Evolutionary conservation across 2,888 invertebrate genomes (phyloP), one percentile per base, ranked within the genome.

Genomic region (Terebella lapidaria): DNA sequence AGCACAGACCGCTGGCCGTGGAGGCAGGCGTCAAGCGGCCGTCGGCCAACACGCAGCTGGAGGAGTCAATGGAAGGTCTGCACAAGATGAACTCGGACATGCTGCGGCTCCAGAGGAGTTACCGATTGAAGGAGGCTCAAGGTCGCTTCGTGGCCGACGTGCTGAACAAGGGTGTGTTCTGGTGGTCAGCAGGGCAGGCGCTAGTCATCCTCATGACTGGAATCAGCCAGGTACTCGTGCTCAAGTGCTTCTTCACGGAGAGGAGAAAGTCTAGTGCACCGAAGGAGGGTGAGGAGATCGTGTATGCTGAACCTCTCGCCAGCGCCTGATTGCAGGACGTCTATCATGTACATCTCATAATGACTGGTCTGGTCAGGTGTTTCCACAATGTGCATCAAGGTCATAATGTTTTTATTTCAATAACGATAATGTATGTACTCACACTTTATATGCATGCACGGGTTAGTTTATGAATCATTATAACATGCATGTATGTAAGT

Each of bases 131-230:
- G 25, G 77, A 76, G 59, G 69, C 73, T 5, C 70, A 71, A 49
- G 74, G 77, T 0, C 71, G 74, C n/a, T 71, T 72, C 63, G 52
- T 72, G 56, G 76, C 74, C 18, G 75, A 76, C 54, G 64, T 57
- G 18, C 62, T 77, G 28, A 70, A 71, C 57, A 54, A 60, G 22
- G 63, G 70, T 35, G 74, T 78, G 5, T 64, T 67, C 28, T 72
- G 70, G 69, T 76, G 74, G 75, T 75, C 74, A 1, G 10, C 74
- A 5, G 67, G 66, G 2, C 74, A 76, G 52, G 62, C 73, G 0
- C 28, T 71, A 3, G 61, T 74, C 28, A 71, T 78, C 24, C 27
- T 77, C 25, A 1, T 74, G 18, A 64, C 71, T 4, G 75, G 76
- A 2, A 64, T 74, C 27, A 74, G 76, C 56, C 77, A 77, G 65